These are phyloP conservation scores for Lasioglossum oenotherae DNA, from an alignment of 2,888 invertebrate genomes.

Conservation along the genomic window DNA sequence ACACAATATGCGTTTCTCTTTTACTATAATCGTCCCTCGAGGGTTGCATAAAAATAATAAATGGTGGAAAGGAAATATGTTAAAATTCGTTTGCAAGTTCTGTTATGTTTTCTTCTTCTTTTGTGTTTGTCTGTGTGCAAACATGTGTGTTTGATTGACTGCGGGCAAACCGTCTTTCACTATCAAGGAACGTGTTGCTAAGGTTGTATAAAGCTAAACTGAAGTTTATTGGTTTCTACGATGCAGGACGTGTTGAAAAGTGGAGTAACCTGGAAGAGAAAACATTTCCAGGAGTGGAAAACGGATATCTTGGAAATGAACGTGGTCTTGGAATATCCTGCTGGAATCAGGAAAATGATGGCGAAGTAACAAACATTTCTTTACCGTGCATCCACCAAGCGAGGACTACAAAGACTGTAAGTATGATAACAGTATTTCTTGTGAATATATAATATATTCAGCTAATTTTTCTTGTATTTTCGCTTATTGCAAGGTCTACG, in stretches of 20 bases:
- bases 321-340: not conserved
- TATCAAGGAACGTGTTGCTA: not conserved
- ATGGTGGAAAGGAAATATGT: not conserved
- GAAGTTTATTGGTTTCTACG: not conserved
- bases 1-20: not conserved
- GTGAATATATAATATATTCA: too few relatives aligned
- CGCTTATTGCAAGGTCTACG: too few relatives aligned
- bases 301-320: not conserved
- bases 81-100: not conserved
- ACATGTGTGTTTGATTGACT: not conserved
- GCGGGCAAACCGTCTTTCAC: not conserved
- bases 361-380: not conserved
- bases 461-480: too few relatives aligned
- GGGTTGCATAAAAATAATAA: not conserved
- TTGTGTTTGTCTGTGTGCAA: not conserved
- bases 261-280: not conserved
- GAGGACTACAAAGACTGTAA: not conserved
- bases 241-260: not conserved
- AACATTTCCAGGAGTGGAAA: not conserved
- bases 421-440: not conserved
- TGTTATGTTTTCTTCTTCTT: not conserved
- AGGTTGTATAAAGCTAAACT: not conserved
- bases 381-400: not conserved
- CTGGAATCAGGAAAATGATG: not conserved
- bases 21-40: not conserved